A percentile compares a stretch with the other conserved stretches of the same genome.
phyloP scores from a whole-genome alignment of 2,797 vertebrate genomes.

The Siniperca obscura region DNA sequence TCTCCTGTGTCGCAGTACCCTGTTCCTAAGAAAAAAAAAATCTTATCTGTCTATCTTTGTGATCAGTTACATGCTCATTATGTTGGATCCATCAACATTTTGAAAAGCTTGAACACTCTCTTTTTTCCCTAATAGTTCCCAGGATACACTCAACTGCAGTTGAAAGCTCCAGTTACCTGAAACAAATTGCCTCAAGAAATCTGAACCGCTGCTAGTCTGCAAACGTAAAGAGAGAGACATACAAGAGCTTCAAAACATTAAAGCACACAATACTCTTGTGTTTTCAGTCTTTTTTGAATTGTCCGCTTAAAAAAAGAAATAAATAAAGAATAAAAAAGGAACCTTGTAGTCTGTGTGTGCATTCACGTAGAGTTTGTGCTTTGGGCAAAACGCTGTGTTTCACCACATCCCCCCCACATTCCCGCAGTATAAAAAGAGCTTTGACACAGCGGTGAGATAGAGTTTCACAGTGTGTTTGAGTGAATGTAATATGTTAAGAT shows the following conservation, averaged over 20 bases:
- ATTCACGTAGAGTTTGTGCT: conserved; percentile 84
- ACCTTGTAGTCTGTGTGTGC: conserved; percentile 86
- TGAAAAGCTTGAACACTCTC: conserved; percentile 82
- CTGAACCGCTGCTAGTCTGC: conserved; percentile 78
- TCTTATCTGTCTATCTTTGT: conserved; percentile 82
- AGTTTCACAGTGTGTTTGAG: conserved; percentile 86
- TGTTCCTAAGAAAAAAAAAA: conserved; percentile 60
- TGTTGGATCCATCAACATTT: conserved; percentile 85
- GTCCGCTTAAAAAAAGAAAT: conserved; percentile 81
- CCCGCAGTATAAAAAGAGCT: conserved; percentile 82
- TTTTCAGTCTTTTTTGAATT: conserved; percentile 82
- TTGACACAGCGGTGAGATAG: conserved; percentile 82
- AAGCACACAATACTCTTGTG: conserved; percentile 85
- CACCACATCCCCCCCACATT: conserved; percentile 79
- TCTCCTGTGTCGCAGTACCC: conserved; percentile 49
- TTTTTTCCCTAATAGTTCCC: conserved; percentile 84
- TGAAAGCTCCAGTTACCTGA: conserved; percentile 89
- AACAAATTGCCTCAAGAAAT: conserved; percentile 90
- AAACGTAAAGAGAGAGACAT: conserved; percentile 81
- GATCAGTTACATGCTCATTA: conserved; percentile 85
- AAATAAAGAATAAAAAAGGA: conserved; percentile 81
- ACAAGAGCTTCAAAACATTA: conserved; percentile 82
- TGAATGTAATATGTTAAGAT: conserved; percentile 87
- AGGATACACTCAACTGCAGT: conserved; percentile 84
- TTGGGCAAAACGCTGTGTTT: conserved; percentile 85